Base-by-base conservation (phyloP, 2,888 invertebrate genomes). In the Lepidocyrtinus sp. region DNA sequence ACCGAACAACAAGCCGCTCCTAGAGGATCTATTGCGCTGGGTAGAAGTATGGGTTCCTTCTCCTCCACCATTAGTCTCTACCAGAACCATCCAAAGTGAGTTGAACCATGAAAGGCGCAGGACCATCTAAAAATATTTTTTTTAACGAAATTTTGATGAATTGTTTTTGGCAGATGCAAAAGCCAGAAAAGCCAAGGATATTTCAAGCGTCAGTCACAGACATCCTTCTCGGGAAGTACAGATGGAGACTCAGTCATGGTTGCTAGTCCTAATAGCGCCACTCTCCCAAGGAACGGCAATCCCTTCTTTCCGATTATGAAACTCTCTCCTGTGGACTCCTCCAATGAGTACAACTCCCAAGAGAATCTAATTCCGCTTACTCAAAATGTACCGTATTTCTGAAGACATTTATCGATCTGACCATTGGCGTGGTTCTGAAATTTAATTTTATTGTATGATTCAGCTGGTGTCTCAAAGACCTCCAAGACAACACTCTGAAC, bases 391-490 rank as follows among this genome's bases (percentile, higher is more conserved):
- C 5, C 19, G 2, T 21, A 59, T 21, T 21, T 19, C 3, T 12
- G 3, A 63, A 63, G 5, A 3, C 36, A 9, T 25, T 19, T 25
- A 12, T 27, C 15, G 15, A 22, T 1, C 36, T n/a, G 61, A 9
- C 3, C n/a, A 12, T 64, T 64, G 64, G 21, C 59, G 7, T 21
- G 3, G 3, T 59, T 59, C 59, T 21, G n/a, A 63, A 63, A 21
- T 27, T 25, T 25, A 62, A 62, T 9, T 64, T 67, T 19, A 69
- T 69, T 36, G 7, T 50, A 62, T 71, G 55, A 70, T 59, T 45
- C 65, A 85, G 85, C 79, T 85, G 71, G 76, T 82, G 50, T 72
- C 83, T 69, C 84, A 85, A 78, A 80, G 85, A 78, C 84, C 85
- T n/a, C 83, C 80, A 24, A 67, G 85, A 67, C 17, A 27, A 1